Evolutionary conservation across 2,888 invertebrate species (phyloP).

Genomic region (Periphyllus acericola): DNA sequence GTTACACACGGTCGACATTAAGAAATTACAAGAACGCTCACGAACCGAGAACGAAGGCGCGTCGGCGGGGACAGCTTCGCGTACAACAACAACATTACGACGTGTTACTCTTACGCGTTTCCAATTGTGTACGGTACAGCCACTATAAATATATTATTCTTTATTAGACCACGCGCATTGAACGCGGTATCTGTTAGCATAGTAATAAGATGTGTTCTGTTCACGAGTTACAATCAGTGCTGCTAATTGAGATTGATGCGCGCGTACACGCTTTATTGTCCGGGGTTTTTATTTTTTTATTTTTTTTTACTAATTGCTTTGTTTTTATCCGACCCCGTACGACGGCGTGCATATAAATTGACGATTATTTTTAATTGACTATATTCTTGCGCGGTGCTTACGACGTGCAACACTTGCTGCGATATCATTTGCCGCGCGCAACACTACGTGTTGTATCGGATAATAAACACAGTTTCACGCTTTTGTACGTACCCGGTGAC

Average conservation of each 20-base stretch:
- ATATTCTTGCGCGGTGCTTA: not conserved
- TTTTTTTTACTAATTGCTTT: not conserved
- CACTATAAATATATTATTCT: not conserved
- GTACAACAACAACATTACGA: not conserved
- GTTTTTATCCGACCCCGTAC: too few species aligned
- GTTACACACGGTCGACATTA: not conserved
- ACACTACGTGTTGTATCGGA: too few species aligned
- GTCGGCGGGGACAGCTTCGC: not conserved
- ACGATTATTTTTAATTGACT: constrained; percentile 41
- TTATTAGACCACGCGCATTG: not conserved
- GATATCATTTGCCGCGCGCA: too few species aligned
- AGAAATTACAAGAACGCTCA: too few species aligned
- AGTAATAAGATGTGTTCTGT: not conserved
- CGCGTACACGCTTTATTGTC: not conserved
- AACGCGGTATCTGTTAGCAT: not conserved
- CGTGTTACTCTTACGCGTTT: not conserved
- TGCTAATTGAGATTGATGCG: not conserved
- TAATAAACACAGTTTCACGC: not conserved
- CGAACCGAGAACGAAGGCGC: not conserved
- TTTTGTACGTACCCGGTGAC: too few species aligned
- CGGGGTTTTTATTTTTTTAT: not conserved
- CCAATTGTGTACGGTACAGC: not conserved
- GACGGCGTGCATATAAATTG: constrained; percentile 31
- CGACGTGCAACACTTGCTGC: not conserved
- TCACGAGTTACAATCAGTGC: not conserved